Percentiles rank a stretch among this genome's conserved stretches.
Evolutionary conservation across 2,888 invertebrate species (phyloP).

Genomic region (Papilio protenor): DNA sequence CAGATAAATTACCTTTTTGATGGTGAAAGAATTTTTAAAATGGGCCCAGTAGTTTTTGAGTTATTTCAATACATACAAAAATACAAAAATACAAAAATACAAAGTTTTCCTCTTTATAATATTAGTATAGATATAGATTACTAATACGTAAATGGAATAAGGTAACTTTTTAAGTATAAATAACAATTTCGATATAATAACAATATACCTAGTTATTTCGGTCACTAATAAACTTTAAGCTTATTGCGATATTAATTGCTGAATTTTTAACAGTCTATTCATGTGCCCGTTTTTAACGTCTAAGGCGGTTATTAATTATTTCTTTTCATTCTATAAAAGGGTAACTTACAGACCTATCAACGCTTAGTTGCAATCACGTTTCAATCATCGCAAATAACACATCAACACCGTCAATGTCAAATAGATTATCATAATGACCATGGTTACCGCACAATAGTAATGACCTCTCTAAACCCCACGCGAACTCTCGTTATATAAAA

Average conservation of each 20-base stretch:
- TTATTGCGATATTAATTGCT: not conserved
- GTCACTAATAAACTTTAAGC: not conserved
- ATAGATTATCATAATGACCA: conserved; percentile 20
- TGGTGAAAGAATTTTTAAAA: too few species aligned
- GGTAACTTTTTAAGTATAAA: not conserved
- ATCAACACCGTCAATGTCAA: conserved; percentile 1
- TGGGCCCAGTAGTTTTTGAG: too few species aligned
- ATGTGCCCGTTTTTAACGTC: too few species aligned
- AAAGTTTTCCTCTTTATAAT: too few species aligned
- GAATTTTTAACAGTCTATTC: not conserved
- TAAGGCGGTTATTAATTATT: too few species aligned
- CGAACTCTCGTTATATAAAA: conserved; percentile 14
- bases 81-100: too few species aligned
- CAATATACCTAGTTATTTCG: too few species aligned
- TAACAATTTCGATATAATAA: too few species aligned
- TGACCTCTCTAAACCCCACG: conserved; percentile 32
- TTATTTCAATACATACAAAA: too few species aligned
- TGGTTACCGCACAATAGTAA: conserved; percentile 22
- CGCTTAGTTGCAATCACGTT: not conserved
- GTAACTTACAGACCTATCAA: not conserved
- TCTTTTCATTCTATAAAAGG: too few species aligned
- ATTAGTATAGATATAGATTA: too few species aligned
- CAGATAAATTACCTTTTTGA: too few species aligned
- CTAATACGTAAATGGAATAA: not conserved
- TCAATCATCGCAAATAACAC: not conserved